These are phyloP conservation scores for Archocentrus centrarchus DNA, from an alignment of 2,113 vertebrate genomes.

Conservation along the genomic window DNA sequence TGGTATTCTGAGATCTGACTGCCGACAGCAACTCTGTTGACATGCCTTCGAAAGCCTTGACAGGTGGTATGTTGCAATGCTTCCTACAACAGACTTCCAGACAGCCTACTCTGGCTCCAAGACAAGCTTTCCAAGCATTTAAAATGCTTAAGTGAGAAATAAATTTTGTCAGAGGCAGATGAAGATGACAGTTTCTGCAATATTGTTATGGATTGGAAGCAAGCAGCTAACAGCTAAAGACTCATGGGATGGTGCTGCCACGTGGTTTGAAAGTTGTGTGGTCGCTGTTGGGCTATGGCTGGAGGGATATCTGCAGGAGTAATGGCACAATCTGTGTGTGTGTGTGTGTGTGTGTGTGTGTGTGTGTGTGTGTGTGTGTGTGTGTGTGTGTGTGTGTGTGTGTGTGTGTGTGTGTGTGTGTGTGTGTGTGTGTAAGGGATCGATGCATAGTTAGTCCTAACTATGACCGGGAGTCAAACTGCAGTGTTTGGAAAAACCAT, in stretches of 20 bases:
- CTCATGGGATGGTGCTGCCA: conserved; percentile 18
- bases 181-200: not conserved
- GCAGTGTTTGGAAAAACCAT: not conserved
- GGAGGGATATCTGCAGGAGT: conserved; percentile 28
- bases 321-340: not conserved
- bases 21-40: conserved; percentile 25
- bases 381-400: not conserved
- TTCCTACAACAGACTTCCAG: conserved; percentile 10
- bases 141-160: conserved; percentile 18
- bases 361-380: not conserved
- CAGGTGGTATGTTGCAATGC: conserved; percentile 2
- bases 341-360: too few relatives aligned
- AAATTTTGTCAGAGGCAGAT: conserved; percentile 16
- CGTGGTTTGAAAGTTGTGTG: conserved; percentile 15
- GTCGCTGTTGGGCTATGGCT: conserved; percentile 25
- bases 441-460: not conserved
- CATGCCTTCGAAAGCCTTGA: conserved; percentile 31
- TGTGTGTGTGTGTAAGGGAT: not conserved
- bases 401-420: too few relatives aligned
- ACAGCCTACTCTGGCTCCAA: conserved; percentile 6
- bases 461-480: not conserved
- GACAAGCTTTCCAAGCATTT: conserved; percentile 31
- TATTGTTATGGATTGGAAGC: conserved; percentile 29
- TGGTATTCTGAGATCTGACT: conserved; percentile 1
- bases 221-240: conserved; percentile 15